phyloP scores from a whole-genome alignment of 2,888 invertebrate species.

The Operophtera brumata region DNA sequence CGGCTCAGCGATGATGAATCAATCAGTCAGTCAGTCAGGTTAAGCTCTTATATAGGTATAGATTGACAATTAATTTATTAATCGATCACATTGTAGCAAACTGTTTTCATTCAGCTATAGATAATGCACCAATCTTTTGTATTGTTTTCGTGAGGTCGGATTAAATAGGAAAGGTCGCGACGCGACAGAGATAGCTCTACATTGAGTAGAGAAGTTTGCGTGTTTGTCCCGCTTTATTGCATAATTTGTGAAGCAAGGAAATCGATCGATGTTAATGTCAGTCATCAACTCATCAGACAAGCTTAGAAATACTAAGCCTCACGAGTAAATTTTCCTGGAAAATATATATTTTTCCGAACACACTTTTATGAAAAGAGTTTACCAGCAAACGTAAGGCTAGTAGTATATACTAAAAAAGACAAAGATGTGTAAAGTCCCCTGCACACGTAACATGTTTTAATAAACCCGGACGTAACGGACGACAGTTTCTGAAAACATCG shows the following conservation, averaged over 20 bases:
- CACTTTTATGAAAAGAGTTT: no score
- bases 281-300: slow-evolving; percentile 41
- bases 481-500: no score
- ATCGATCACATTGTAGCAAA: slow-evolving; percentile 42
- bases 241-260: slow-evolving; percentile 40
- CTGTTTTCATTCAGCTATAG: slow-evolving; percentile 50
- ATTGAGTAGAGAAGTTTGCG: not conserved
- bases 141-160: slow-evolving; percentile 40
- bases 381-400: no score
- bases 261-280: slow-evolving; percentile 55
- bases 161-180: slow-evolving; percentile 38
- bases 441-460: no score
- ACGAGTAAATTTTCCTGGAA: no score
- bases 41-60: no score
- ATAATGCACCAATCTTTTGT: slow-evolving; percentile 46
- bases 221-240: slow-evolving; percentile 35
- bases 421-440: no score
- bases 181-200: slow-evolving; percentile 23
- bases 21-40: no score
- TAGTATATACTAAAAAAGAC: no score
- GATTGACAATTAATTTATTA: slow-evolving; percentile 45
- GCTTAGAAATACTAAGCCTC: slow-evolving; percentile 17
- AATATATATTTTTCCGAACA: no score
- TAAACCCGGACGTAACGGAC: no score
- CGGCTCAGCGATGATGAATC: no score